Percentiles rank a stretch among this genome's conserved stretches.
These are phyloP conservation scores for Phortica okadai DNA, from an alignment of 2,888 invertebrate genomes.

Conservation along the genomic window DNA sequence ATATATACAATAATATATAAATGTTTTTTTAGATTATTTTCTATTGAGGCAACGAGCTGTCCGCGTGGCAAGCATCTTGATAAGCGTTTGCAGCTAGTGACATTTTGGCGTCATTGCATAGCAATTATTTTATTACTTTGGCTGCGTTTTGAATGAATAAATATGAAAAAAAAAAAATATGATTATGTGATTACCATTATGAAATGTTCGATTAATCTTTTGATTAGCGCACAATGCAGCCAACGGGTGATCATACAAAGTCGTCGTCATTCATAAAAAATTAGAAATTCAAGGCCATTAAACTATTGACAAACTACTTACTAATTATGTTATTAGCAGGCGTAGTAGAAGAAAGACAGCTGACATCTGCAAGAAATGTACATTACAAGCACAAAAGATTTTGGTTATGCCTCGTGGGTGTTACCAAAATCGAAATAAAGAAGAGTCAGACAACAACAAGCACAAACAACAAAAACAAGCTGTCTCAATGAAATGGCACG, in stretches of 20 bases:
- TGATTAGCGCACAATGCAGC: no score
- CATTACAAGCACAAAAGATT: not conserved
- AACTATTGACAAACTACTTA: not conserved
- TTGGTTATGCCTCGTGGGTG: conserved; percentile 54
- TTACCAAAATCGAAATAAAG: conserved; percentile 37
- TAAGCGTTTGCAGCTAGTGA: not conserved
- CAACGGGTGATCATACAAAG: no score
- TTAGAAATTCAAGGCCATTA: not conserved
- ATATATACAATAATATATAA: not conserved
- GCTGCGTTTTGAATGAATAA: conserved; percentile 52
- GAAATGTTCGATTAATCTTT: not conserved
- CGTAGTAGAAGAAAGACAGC: conserved; percentile 4
- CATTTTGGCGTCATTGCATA: not conserved
- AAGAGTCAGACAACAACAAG: conserved; percentile 10
- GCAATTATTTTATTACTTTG: not conserved
- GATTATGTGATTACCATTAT: not conserved
- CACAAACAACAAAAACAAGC: conserved; percentile 25
- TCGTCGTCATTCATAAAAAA: not conserved
- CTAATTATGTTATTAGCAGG: conserved; percentile 65
- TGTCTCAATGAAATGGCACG: conserved; percentile 5
- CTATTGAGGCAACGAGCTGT: conserved; percentile 14
- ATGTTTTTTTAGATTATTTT: not conserved
- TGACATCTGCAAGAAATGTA: conserved; percentile 53
- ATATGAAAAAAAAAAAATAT: not conserved
- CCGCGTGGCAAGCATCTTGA: conserved; percentile 56